A percentile compares a stretch with the other conserved stretches of the same genome.
Conservation (phyloP, 2,113 vertebrate species). For the Forbesichthys papilliferus region DNA sequence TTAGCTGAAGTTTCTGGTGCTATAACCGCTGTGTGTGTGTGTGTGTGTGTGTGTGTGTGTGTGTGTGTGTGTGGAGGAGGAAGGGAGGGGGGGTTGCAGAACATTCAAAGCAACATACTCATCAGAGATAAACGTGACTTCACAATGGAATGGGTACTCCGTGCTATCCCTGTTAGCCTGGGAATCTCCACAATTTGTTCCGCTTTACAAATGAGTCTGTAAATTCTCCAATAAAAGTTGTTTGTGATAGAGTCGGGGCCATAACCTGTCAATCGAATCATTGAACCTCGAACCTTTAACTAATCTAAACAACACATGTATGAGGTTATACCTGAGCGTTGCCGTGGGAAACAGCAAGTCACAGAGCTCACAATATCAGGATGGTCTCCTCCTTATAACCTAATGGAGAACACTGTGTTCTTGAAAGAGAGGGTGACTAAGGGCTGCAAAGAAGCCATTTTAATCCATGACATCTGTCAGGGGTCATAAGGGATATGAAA, state of each 20-base stretch:
- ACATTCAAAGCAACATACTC: slow-evolving; percentile 40
- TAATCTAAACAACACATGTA: too few relatives aligned
- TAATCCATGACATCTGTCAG: slow-evolving; percentile 15
- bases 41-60: too few relatives aligned
- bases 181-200: too few relatives aligned
- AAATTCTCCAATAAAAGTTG: too few relatives aligned
- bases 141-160: slow-evolving; percentile 36
- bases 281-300: too few relatives aligned
- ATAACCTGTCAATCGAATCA: too few relatives aligned
- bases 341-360: too few relatives aligned
- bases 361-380: too few relatives aligned
- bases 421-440: slow-evolving; percentile 20
- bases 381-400: slow-evolving; percentile 11
- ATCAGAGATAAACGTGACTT: slow-evolving; percentile 36
- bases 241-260: too few relatives aligned
- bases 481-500: neutral
- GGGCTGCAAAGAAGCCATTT: slow-evolving; percentile 32
- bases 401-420: slow-evolving; percentile 36
- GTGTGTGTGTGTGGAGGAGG: neutral
- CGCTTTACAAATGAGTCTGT: too few relatives aligned
- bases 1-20: slow-evolving; percentile 41
- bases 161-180: slow-evolving; percentile 1
- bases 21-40: neutral
- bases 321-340: too few relatives aligned
- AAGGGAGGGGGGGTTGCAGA: slow-evolving; percentile 11